Base-by-base conservation (phyloP, 2,797 vertebrate species). In the Chloroceryle inda region DNA sequence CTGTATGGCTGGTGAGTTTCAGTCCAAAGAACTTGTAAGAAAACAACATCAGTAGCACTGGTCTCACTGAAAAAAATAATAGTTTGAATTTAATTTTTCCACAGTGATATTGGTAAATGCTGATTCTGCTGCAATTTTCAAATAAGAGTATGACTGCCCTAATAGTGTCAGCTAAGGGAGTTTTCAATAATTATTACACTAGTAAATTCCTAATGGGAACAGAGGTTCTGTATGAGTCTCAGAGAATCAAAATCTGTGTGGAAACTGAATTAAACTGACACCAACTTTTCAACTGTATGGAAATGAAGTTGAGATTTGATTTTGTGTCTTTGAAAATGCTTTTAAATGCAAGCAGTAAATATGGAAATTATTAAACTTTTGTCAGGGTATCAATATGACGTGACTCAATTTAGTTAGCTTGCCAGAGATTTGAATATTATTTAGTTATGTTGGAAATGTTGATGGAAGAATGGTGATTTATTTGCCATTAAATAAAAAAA, bases 401-500 rank as follows among this genome's bases (percentile, higher is more conserved):
- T 73, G 44, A 37, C 45, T 76, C 52, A 77, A 40, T 66, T 81
- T 75, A 40, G 31, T 94, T 85, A 87, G 66, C 38, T 61, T 86
- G 74, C 45, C 58, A 44, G 23, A 61, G 47, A 66, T 88, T 47
- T 72, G 31, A 71, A 63, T 78, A 40, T 23, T 42, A 84, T 83
- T 86, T 92, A 88, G 80, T 81, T 63, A 67, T 33, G 58, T 17
- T 72, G 73, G 80, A 62, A 88, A 86, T 37, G 42, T 29, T 85
- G 52, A 69, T 3, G 9, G 73, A 74, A 71, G 50, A 92, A 74
- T 8, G 13, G 64, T 17, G 24, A 80, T 89, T 91, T 94, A 87
- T 81, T 81, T 68, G 58, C 56, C 62, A 21, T 52, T 88, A 37
- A 91, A 82, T 76, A 89, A 87, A 86, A 82, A 86, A 82, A 80